Base-by-base conservation (phyloP, 1,140 invertebrate species). In the Dinoponera quadriceps region DNA sequence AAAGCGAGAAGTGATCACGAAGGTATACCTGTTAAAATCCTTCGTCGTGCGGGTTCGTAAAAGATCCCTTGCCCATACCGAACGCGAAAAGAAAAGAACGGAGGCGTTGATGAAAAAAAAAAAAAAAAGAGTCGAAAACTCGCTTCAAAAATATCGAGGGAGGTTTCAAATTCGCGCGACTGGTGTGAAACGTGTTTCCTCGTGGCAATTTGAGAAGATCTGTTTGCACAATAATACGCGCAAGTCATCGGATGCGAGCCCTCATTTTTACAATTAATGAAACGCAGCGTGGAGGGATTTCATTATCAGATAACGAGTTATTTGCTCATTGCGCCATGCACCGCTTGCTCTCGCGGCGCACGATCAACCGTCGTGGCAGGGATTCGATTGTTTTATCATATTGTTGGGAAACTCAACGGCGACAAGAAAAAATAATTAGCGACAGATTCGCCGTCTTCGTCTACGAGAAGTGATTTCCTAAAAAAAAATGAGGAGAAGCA, bases 281-380 rank as follows among this genome's bases (percentile, higher is more conserved):
- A 33, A 63, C 68, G 29, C 33, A 71, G 29, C 29, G 51, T 38
- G 5, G 27, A 27, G 33, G 27, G 48, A 73, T 83, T 20, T 33
- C 49, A 73, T 87, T 90, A 90, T 89, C 85, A 84, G 88, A 90
- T 90, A 89, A 90, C 60, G 25, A 33, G 27, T 82, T 87, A 82
- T 85, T 85, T 87, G 72, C 33, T 83, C n/a, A 20, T 55, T 33
- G 66, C 49, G 11, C 20, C 16, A 72, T 69, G 13, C n/a, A 62
- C 22, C n/a, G 13, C 33, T 51, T 44, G 78, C 62, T 83, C 48
- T 38, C 33, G 22, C 14, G n/a, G n/a, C n/a, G n/a, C n/a, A n/a
- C n/a, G 29, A 82, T 85, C 44, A 14, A 18, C 22, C 63, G 18
- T 54, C 20, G 18, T 22, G 3, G 1, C 44, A 14, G 44, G 18